phyloP scores from a whole-genome alignment of 2,797 vertebrate species.

The Onychomys arenicola region DNA sequence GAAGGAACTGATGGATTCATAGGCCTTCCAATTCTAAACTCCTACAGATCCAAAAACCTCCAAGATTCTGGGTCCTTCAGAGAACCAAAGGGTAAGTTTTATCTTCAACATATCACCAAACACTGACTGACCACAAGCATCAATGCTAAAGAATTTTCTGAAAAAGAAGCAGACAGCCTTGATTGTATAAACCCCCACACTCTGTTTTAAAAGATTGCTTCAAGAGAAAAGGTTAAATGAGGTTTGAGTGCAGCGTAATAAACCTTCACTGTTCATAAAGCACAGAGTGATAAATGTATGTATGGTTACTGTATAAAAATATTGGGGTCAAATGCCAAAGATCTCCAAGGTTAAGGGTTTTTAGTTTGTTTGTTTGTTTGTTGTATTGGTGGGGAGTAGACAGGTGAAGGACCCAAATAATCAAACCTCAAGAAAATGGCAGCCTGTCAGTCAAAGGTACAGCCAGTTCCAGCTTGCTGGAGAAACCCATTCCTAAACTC shows the following conservation, averaged over 20 bases:
- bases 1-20: neutral
- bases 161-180: neutral
- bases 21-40: neutral
- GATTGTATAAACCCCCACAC: constrained; percentile 69
- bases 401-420: constrained; percentile 65
- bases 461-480: constrained; percentile 69
- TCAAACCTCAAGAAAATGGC: constrained; percentile 68
- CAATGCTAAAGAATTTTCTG: neutral
- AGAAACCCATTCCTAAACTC: constrained; percentile 77
- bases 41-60: neutral
- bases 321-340: constrained; percentile 80
- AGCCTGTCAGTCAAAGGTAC: constrained; percentile 69
- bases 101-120: constrained; percentile 7
- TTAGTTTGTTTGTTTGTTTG: constrained; percentile 16
- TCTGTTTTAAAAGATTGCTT: constrained; percentile 83
- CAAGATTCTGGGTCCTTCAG: neutral
- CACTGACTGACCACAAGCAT: neutral
- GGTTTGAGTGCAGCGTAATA: constrained; percentile 87
- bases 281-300: constrained; percentile 85
- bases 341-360: constrained; percentile 73
- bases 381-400: constrained; percentile 7
- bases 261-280: constrained; percentile 89
- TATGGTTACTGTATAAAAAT: constrained; percentile 85
- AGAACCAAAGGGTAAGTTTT: neutral
- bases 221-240: constrained; percentile 87